phyloP scores from a whole-genome alignment of 35 echinoderm and acorn worm species.

The Lytechinus variegatus region DNA sequence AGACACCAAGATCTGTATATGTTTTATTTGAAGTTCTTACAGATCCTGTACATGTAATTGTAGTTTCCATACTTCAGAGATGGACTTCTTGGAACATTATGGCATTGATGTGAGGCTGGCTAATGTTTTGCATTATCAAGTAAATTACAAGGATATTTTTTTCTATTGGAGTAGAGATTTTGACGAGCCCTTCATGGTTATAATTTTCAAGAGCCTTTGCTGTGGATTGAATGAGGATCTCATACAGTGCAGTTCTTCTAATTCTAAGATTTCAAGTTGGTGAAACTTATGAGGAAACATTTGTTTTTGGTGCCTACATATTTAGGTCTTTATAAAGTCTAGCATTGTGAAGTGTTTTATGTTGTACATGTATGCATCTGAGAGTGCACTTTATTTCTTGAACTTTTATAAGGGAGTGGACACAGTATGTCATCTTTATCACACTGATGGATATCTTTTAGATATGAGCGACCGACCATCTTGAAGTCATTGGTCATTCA shows the following conservation, averaged over 20 bases:
- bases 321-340: background rate
- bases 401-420: too few relatives aligned
- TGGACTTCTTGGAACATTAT: background rate
- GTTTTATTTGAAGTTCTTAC: background rate
- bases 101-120: background rate
- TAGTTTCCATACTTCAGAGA: too few relatives aligned
- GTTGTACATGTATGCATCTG: too few relatives aligned
- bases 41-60: too few relatives aligned
- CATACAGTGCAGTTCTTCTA: background rate
- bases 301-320: background rate
- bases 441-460: background rate
- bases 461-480: background rate
- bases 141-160: background rate
- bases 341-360: too few relatives aligned
- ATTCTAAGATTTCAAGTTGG: background rate
- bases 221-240: background rate
- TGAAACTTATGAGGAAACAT: background rate
- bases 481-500: slow-evolving; percentile 1
- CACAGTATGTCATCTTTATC: background rate
- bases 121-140: background rate
- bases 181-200: background rate
- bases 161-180: background rate
- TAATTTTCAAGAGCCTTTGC: background rate
- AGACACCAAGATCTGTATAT: background rate
- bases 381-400: too few relatives aligned